Evolutionary conservation across 2,113 vertebrate species (phyloP), one percentile per base, ranked within the genome.

Genomic region (Coregonus clupeaformis): DNA sequence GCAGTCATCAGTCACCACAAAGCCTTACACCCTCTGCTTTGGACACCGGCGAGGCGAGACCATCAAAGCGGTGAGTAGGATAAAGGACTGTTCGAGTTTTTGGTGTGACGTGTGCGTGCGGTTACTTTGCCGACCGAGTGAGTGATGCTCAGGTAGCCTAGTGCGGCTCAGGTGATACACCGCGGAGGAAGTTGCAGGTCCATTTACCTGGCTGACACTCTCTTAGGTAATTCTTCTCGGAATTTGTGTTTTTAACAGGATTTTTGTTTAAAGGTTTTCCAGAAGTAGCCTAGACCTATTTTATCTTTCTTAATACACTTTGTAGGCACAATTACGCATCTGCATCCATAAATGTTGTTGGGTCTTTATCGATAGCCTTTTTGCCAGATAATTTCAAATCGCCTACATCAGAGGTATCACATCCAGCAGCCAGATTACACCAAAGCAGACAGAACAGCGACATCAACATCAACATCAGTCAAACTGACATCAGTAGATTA

Each of bases 1-100:
- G 69, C 82, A 71, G 77, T 77, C 85, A 76, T 69, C 16, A 36
- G 82, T 30, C 75, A 81, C 79, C 86, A 85, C 85, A 81, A 59
- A 89, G 76, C 84, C 83, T 88, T 77, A 82, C 72, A 49, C 85
- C 14, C 85, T 84, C 88, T 85, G 72, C 74, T 89, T 86, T 87
- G 83, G 88, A 88, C 85, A 83, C 82, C 87, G 24, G 76, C 83
- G 65, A 78, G 82, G 84, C 83, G 73, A 47, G 88, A 91, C 71
- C 81, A 68, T 24, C 69, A 81, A 78, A 88, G 70, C 45, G 89
- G 92, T 93, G 84, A 93, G 92, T 90, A 32, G 30, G 32, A 68
- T 30, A 47, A 11, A 9, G 42, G 3, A 65, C 13, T 20, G 6
- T 11, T n/a, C 18, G 65, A 20, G 59, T 36, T 36, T 36, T 20